Conservation (phyloP, 2,888 invertebrate genomes). For the Bibio marci region DNA sequence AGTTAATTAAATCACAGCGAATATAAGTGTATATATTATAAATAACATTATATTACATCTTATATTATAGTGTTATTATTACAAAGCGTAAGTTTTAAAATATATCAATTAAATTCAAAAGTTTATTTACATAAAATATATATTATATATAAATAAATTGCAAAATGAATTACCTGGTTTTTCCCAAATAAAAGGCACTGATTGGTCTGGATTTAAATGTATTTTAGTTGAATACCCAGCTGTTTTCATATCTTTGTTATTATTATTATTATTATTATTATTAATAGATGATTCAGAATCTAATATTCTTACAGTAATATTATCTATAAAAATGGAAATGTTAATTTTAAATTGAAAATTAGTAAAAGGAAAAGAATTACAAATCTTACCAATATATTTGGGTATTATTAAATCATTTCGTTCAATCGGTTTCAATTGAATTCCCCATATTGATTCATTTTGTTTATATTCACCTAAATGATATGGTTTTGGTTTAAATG, state of each 20-base stretch:
- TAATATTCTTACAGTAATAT: slow-evolving; percentile 10
- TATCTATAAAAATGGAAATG: too few relatives aligned
- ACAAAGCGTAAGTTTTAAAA: too few relatives aligned
- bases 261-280: slow-evolving; percentile 33
- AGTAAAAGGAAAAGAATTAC: too few relatives aligned
- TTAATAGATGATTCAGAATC: slow-evolving; percentile 19
- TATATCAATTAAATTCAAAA: too few relatives aligned
- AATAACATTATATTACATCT: too few relatives aligned
- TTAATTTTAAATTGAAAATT: too few relatives aligned
- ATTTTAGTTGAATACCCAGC: slow-evolving; percentile 40
- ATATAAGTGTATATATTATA: too few relatives aligned
- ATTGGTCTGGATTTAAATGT: slow-evolving; percentile 30
- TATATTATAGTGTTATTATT: too few relatives aligned
- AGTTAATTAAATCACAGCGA: too few relatives aligned
- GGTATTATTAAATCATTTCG: slow-evolving; percentile 8
- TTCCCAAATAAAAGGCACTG: slow-evolving; percentile 16
- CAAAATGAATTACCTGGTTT: slow-evolving; percentile 7
- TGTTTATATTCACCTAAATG: slow-evolving; percentile 50
- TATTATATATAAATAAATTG: not conserved
- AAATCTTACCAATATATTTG: too few relatives aligned
- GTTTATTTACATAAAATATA: not conserved
- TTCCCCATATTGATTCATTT: slow-evolving; percentile 32
- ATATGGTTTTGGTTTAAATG: slow-evolving; percentile 55
- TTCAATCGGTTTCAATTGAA: slow-evolving; percentile 29
- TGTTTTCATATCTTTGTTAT: slow-evolving; percentile 28